Percentiles rank a stretch among this genome's conserved stretches.
Conservation (phyloP, 2,888 invertebrate genomes). For the Himalopsyche anomala region DNA sequence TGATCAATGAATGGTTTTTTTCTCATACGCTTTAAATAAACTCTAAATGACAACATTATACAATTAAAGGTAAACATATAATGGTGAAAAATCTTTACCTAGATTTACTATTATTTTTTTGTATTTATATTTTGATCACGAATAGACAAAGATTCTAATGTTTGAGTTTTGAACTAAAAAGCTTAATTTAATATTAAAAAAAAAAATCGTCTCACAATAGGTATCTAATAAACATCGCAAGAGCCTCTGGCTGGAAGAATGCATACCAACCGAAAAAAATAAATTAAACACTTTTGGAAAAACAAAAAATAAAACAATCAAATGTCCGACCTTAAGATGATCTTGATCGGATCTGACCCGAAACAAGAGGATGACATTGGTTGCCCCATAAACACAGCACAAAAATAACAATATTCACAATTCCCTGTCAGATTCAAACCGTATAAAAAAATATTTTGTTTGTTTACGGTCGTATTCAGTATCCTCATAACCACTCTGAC, state of each 20-base stretch:
- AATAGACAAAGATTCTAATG: no score
- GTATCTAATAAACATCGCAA: background rate
- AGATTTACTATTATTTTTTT: no score
- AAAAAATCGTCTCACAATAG: no score
- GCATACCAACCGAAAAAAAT: conserved; percentile 13
- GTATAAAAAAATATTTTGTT: conserved; percentile 34
- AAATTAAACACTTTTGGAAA: background rate
- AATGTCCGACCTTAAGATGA: conserved; percentile 51
- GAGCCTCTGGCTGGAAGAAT: background rate
- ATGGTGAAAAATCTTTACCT: no score
- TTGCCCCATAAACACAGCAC: conserved; percentile 9
- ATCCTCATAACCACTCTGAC: background rate
- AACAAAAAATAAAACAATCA: conserved; percentile 47
- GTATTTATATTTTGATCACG: no score
- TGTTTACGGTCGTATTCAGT: background rate
- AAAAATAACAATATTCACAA: conserved; percentile 17
- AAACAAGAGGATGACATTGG: conserved; percentile 42
- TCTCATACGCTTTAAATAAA: no score
- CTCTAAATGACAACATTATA: no score
- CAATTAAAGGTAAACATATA: no score
- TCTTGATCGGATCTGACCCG: conserved; percentile 52
- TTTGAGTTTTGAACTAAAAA: no score
- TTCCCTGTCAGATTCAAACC: conserved; percentile 12
- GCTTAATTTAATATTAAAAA: no score
- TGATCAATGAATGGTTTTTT: no score